Percentiles rank a stretch among this genome's conserved stretches.
Evolutionary conservation across 2,797 vertebrate species (phyloP).

Genomic region (Prionace glauca): DNA sequence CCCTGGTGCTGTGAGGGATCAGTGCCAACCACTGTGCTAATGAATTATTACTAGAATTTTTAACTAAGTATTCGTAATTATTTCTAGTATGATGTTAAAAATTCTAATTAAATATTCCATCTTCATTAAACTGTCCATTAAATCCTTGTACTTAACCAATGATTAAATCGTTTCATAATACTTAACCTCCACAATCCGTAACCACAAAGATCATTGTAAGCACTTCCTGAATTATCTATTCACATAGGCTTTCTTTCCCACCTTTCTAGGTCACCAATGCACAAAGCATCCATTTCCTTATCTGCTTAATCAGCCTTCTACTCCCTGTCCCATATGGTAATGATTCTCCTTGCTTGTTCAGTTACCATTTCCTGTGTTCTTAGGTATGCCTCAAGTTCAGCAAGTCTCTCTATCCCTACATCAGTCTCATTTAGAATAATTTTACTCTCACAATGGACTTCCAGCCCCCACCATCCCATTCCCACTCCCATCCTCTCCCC

Average conservation of each 20-base stretch:
- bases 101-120: not conserved
- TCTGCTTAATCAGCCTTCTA: not conserved
- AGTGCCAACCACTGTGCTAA: no score
- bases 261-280: no score
- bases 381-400: no score
- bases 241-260: no score
- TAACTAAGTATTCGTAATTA: no score
- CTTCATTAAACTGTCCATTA: not conserved
- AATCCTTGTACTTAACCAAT: not conserved
- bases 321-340: not conserved
- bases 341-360: not conserved
- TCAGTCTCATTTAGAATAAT: not conserved
- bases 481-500: no score
- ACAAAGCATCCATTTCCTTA: not conserved
- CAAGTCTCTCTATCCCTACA: no score
- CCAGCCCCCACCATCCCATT: no score
- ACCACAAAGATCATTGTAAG: not conserved
- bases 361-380: not conserved
- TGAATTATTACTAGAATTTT: no score
- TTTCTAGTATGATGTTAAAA: not conserved
- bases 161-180: not conserved
- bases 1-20: no score
- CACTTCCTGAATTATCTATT: not conserved
- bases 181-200: not conserved
- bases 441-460: not conserved